A percentile compares a stretch with the other conserved stretches of the same genome.
phyloP scores from a whole-genome alignment of 2,888 invertebrate species.

The Nomada hirtipes region DNA sequence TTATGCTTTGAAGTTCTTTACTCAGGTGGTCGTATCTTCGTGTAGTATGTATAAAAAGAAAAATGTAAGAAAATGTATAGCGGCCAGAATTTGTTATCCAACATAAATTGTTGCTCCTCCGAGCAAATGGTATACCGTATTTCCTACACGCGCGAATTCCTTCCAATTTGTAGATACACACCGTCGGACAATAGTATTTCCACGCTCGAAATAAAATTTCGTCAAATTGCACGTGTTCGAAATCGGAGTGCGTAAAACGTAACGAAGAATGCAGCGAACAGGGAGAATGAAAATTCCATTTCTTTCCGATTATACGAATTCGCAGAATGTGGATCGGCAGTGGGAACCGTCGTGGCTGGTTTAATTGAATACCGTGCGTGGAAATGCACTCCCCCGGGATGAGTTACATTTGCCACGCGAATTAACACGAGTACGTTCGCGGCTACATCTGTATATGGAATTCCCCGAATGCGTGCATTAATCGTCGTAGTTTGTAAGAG shows the following conservation, averaged over 20 bases:
- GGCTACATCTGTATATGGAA: constrained; percentile 60
- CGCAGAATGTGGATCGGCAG: constrained; percentile 26
- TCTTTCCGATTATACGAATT: not conserved
- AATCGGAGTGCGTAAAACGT: too few species aligned
- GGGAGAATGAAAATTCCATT: not conserved
- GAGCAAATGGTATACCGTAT: not conserved
- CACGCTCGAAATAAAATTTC: not conserved
- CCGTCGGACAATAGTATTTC: not conserved
- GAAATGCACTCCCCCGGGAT: constrained; percentile 55
- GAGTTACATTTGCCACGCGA: constrained; percentile 62
- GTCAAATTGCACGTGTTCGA: not conserved
- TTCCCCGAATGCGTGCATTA: constrained; percentile 62
- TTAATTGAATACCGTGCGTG: constrained; percentile 52
- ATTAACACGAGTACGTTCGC: constrained; percentile 62
- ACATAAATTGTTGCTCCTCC: not conserved
- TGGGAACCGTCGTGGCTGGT: constrained; percentile 3
- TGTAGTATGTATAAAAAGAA: not conserved
- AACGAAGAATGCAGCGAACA: too few species aligned
- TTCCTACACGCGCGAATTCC: not conserved
- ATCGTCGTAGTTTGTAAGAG: constrained; percentile 70
- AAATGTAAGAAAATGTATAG: not conserved
- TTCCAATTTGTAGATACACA: not conserved
- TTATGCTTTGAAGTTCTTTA: constrained; percentile 2
- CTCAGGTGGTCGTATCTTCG: not conserved
- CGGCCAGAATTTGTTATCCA: too few species aligned